Evolutionary conservation across 2,113 vertebrate species (phyloP), one percentile per base, ranked within the genome.

Genomic region (Neopipo cinnamomea): DNA sequence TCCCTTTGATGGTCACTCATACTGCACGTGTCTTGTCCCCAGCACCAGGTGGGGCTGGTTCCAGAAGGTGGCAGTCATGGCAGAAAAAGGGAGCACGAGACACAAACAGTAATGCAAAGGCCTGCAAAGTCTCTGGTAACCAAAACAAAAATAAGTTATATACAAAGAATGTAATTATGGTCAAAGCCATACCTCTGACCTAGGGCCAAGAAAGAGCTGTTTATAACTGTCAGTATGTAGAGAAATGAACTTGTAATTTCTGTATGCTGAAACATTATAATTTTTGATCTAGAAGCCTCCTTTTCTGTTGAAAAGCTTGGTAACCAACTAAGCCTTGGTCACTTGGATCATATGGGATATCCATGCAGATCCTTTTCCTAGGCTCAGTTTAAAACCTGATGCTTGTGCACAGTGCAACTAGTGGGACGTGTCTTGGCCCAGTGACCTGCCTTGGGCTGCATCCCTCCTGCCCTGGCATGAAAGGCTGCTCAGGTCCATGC

Each of bases 141-240:
- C 74, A 91, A 83, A 92, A 22, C 74, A 90, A 93, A 96, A 94
- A 88, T 37, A 96, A 95, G 75, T 91, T 78, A 92, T 96, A 78
- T 93, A 42, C 58, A 61, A 77, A 87, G 81, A 94, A 91, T 94
- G 42, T 93, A 96, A 94, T 97, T 95, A 93, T 91, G 92, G 95
- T 94, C 86, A 91, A 92, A 92, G 92, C 88, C 79, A 70, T 94
- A 84, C 52, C 41, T 94, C 53, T 88, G 86, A 84, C 71, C 56
- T 46, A 25, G 55, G 46, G 84, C 84, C 95, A 95, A 85, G 75
- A 86, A 89, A 91, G 74, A 31, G 67, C 49, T 95, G 83, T 94
- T 97, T 96, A 44, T 92, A 95, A 89, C 93, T 92, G 94, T 84
- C 77, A 82, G 77, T 93, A 80, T 1, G 4, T 41, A 74, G 58